A percentile compares a stretch with the other conserved stretches of the same genome.
Evolutionary conservation across 2,888 invertebrate species (phyloP).

Genomic region (Lymantria dispar): DNA sequence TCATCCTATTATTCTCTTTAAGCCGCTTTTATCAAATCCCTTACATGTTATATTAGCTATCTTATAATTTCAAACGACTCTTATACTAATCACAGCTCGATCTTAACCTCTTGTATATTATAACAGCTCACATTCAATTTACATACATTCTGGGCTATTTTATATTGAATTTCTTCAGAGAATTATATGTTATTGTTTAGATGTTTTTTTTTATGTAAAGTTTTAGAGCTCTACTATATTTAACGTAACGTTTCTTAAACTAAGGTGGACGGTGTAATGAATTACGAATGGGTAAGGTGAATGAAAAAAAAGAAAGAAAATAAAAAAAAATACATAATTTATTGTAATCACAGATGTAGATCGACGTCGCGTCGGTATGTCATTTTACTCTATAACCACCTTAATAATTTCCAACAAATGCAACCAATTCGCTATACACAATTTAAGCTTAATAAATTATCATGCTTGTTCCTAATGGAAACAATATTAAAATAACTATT

Average conservation of each 20-base stretch:
- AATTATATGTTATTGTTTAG: background rate
- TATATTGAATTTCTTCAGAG: too few species aligned
- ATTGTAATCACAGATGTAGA: slow-evolving; percentile 72
- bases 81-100: slow-evolving; percentile 36
- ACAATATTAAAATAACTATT: slow-evolving; percentile 20
- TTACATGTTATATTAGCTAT: slow-evolving; percentile 12
- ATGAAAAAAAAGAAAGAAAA: slow-evolving; percentile 36
- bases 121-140: background rate
- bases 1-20: too few species aligned
- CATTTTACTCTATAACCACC: slow-evolving; percentile 35
- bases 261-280: slow-evolving; percentile 13
- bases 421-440: slow-evolving; percentile 40
- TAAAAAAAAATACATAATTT: slow-evolving; percentile 66
- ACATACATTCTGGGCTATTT: too few species aligned
- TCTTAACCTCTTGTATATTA: slow-evolving; percentile 21
- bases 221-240: background rate
- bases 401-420: slow-evolving; percentile 39
- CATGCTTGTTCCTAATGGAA: slow-evolving; percentile 19
- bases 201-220: background rate
- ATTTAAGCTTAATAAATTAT: slow-evolving; percentile 41
- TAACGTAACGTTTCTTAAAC: background rate
- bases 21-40: background rate
- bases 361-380: slow-evolving; percentile 36
- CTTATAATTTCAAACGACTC: slow-evolving; percentile 19
- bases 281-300: slow-evolving; percentile 20